phyloP scores from a whole-genome alignment of 2,797 vertebrate species.

The Galago senegalensis region DNA sequence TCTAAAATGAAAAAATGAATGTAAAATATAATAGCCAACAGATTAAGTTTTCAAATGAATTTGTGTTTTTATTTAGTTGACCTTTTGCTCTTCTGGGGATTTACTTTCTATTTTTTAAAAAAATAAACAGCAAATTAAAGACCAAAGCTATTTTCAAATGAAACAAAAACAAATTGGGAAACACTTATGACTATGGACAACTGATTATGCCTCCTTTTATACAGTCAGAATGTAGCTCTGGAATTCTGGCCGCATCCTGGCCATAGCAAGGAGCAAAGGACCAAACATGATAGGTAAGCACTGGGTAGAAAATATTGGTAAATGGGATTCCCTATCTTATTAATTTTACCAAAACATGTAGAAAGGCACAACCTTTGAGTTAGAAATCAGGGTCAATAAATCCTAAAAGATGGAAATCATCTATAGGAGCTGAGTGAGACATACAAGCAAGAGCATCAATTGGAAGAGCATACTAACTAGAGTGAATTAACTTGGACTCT shows the following conservation, averaged over 20 bases:
- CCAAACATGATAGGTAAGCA: background rate
- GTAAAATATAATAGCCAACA: background rate
- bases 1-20: background rate
- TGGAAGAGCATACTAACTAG: no score
- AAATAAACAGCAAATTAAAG: background rate
- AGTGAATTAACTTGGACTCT: background rate
- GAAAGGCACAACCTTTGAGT: background rate
- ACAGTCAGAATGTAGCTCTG: background rate
- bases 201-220: background rate
- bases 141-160: constrained; percentile 35
- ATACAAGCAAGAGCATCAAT: background rate
- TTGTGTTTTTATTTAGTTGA: background rate
- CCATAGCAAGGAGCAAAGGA: background rate
- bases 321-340: background rate
- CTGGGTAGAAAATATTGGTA: background rate
- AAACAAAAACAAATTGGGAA: background rate
- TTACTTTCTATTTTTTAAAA: background rate
- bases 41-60: constrained; percentile 45
- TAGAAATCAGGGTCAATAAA: background rate
- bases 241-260: constrained; percentile 27
- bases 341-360: background rate
- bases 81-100: background rate
- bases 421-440: background rate
- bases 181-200: background rate
- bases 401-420: background rate